Percentiles rank a stretch among this genome's conserved stretches.
Conservation (phyloP, 1,140 invertebrate genomes). For the Papilio polytes region DNA sequence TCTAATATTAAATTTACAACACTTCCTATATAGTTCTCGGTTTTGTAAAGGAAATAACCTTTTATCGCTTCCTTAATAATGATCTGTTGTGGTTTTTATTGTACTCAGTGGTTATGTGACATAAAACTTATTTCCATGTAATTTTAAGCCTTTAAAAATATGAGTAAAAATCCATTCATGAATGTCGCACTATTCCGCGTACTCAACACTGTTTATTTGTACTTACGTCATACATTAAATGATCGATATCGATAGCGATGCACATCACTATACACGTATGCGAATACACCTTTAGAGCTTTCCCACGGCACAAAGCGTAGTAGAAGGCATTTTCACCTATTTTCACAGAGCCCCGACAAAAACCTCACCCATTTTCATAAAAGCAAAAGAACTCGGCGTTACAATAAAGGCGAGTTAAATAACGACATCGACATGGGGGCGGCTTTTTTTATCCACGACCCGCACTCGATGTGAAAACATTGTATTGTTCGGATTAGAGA, state of each 20-base stretch:
- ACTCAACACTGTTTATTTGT: not conserved
- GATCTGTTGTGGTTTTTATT: not conserved
- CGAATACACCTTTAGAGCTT: slow-evolving; percentile 52
- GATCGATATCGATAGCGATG: slow-evolving; percentile 51
- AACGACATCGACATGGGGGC: slow-evolving; percentile 62
- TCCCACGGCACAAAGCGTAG: slow-evolving; percentile 65
- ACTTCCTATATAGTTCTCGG: slow-evolving; percentile 1
- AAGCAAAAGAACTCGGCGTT: slow-evolving; percentile 56
- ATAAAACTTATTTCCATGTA: too few species aligned
- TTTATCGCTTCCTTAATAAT: slow-evolving; percentile 6
- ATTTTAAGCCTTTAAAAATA: too few species aligned
- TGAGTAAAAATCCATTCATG: too few species aligned
- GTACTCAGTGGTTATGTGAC: not conserved
- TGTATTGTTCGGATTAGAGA: slow-evolving; percentile 44
- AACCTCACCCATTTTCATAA: slow-evolving; percentile 67
- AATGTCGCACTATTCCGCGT: not conserved
- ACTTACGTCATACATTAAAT: not conserved
- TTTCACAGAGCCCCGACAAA: slow-evolving; percentile 66
- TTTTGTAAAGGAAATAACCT: slow-evolving; percentile 9
- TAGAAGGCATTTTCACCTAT: slow-evolving; percentile 74
- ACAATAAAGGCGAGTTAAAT: slow-evolving; percentile 55
- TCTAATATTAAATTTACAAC: slow-evolving; percentile 30
- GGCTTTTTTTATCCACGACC: slow-evolving; percentile 52
- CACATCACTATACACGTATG: slow-evolving; percentile 27
- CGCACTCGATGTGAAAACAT: slow-evolving; percentile 53